Conservation (phyloP, 2,888 invertebrate species). For the Agonum fuliginosum region DNA sequence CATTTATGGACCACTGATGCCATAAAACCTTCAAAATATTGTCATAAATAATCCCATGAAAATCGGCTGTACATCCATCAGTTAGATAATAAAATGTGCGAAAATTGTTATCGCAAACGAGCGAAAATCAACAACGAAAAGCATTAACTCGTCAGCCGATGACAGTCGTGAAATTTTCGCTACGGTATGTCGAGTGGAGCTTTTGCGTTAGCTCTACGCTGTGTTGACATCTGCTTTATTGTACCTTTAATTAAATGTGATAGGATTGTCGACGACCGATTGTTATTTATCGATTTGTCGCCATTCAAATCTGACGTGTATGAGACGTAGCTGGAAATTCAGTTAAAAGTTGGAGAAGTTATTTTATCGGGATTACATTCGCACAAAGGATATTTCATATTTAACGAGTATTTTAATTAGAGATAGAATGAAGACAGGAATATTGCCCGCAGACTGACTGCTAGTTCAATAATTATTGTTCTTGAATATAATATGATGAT, state of each 20-base stretch:
- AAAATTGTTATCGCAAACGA: neutral
- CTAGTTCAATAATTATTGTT: too few relatives aligned
- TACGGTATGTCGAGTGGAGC: constrained; percentile 8
- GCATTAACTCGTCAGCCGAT: neutral
- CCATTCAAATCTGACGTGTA: too few relatives aligned
- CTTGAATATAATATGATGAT: too few relatives aligned
- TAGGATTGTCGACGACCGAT: neutral
- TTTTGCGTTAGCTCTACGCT: constrained; percentile 5
- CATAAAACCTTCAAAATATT: too few relatives aligned
- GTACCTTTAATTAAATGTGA: constrained; percentile 25
- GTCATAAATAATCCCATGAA: too few relatives aligned
- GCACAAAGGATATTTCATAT: neutral
- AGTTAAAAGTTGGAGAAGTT: too few relatives aligned
- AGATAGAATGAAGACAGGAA: too few relatives aligned
- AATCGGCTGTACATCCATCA: too few relatives aligned
- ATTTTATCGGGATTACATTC: neutral
- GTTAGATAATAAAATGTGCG: neutral
- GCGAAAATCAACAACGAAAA: neutral
- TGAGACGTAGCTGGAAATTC: too few relatives aligned
- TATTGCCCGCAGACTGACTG: too few relatives aligned
- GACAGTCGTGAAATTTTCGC: neutral
- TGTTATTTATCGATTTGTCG: constrained; percentile 31
- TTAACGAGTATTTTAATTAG: too few relatives aligned
- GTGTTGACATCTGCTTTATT: constrained; percentile 35
- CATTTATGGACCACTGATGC: too few relatives aligned